Conservation (phyloP, 2,797 vertebrate genomes). For the Zalophus californianus region DNA sequence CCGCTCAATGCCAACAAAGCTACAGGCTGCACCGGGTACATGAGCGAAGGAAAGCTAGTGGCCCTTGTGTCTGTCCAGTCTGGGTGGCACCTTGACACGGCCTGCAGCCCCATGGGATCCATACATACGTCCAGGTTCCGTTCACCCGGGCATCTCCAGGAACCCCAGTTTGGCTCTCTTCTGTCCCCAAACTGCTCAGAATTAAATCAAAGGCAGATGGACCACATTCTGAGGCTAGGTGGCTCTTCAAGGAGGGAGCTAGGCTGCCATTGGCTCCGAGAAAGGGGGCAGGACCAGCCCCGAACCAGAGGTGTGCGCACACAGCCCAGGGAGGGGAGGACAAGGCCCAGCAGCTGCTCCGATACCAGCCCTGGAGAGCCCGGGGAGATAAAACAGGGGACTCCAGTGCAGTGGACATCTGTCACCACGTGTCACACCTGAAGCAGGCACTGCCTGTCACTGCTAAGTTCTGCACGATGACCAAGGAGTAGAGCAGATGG, state of each 20-base stretch:
- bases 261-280: accelerated
- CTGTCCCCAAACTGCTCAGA: background rate
- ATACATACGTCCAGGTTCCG: background rate
- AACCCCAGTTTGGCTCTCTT: background rate
- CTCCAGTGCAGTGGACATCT: background rate
- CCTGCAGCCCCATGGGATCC: background rate
- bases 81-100: background rate
- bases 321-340: background rate
- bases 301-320: background rate
- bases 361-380: too few species aligned
- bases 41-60: background rate
- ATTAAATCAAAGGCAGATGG: background rate
- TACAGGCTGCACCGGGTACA: accelerated
- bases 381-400: accelerated
- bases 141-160: background rate
- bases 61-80: background rate
- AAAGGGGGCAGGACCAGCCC: background rate
- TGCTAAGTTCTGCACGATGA: too few species aligned
- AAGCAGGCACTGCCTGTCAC: background rate
- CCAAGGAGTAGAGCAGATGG: background rate
- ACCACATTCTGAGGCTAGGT: background rate
- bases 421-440: accelerated
- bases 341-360: background rate
- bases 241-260: background rate
- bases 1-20: background rate